A percentile compares a stretch with the other conserved stretches of the same genome.
Evolutionary conservation across 2,888 invertebrate species (phyloP).

Genomic region (Lacanobia wlatinum): DNA sequence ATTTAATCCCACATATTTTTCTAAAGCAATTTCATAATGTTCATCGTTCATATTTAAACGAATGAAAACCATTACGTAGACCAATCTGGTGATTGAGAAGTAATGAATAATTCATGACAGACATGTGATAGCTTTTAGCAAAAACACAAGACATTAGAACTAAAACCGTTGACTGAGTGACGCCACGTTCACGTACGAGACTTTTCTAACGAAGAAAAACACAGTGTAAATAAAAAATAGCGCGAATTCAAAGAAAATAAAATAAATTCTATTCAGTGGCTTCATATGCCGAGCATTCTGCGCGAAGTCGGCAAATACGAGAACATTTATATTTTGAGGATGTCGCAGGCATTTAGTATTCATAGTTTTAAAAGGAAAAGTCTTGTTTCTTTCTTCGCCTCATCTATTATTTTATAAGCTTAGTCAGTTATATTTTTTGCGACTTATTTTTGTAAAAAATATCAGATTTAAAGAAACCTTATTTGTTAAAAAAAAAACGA

Average conservation of each 20-base stretch:
- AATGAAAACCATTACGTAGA: background rate
- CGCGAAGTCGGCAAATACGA: constrained; percentile 26
- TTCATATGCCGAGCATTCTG: constrained; percentile 44
- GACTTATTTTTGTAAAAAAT: background rate
- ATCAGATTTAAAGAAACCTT: too few relatives aligned
- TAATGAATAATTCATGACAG: background rate
- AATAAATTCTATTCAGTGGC: constrained; percentile 33
- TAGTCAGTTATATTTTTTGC: background rate
- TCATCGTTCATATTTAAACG: background rate
- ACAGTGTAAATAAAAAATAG: constrained; percentile 30
- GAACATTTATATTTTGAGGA: constrained; percentile 30
- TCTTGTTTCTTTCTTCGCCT: background rate
- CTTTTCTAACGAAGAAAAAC: background rate
- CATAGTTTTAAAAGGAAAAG: background rate
- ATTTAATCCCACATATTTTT: background rate
- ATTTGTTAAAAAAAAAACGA: too few relatives aligned
- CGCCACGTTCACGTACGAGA: background rate
- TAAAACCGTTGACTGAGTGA: constrained; percentile 1
- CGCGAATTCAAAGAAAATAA: constrained; percentile 27
- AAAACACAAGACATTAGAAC: background rate
- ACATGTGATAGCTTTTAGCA: background rate
- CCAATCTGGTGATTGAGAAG: background rate
- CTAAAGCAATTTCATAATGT: background rate
- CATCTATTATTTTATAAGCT: background rate
- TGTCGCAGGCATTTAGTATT: constrained; percentile 14